Percentiles rank a stretch among this genome's conserved stretches.
phyloP scores from a whole-genome alignment of 2,888 invertebrate species.

The Aporophyla nigra region DNA sequence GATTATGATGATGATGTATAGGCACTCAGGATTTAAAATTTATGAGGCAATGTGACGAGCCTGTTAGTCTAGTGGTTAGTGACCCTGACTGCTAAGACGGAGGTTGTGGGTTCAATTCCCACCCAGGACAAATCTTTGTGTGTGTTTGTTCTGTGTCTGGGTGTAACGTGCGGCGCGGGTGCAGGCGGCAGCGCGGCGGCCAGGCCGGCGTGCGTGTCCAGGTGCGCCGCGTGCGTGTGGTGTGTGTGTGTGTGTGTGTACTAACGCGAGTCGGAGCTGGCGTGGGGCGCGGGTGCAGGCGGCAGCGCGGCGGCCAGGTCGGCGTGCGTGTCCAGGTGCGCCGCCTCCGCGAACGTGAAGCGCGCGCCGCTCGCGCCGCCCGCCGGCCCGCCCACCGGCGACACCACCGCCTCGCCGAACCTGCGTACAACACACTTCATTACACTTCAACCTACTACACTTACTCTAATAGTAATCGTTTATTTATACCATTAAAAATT shows the following conservation, averaged over 20 bases:
- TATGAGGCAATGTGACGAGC: background rate
- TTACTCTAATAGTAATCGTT: too few relatives aligned
- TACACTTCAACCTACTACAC: background rate
- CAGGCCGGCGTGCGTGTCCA: too few relatives aligned
- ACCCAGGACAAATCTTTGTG: too few relatives aligned
- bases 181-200: too few relatives aligned
- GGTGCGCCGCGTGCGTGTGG: too few relatives aligned
- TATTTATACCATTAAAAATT: too few relatives aligned
- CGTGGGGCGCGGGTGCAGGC: constrained; percentile 79
- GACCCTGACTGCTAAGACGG: too few relatives aligned
- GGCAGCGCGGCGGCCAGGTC: constrained; percentile 92
- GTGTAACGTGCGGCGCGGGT: too few relatives aligned
- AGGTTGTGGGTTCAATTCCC: too few relatives aligned
- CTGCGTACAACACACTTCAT: constrained; percentile 69
- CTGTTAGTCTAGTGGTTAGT: too few relatives aligned
- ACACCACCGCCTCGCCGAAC: constrained; percentile 97
- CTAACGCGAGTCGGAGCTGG: constrained; percentile 69
- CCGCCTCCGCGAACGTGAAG: constrained; percentile 92
- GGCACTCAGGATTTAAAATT: background rate
- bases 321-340: constrained; percentile 94
- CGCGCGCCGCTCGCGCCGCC: constrained; percentile 91
- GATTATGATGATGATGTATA: background rate
- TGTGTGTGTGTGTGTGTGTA: constrained; percentile 18
- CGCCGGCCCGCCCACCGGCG: constrained; percentile 94
- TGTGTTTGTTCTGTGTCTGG: too few relatives aligned